A percentile compares a stretch with the other conserved stretches of the same genome.
Evolutionary conservation across 2,113 vertebrate species (phyloP).

Genomic region (Rhynchomys soricoides): DNA sequence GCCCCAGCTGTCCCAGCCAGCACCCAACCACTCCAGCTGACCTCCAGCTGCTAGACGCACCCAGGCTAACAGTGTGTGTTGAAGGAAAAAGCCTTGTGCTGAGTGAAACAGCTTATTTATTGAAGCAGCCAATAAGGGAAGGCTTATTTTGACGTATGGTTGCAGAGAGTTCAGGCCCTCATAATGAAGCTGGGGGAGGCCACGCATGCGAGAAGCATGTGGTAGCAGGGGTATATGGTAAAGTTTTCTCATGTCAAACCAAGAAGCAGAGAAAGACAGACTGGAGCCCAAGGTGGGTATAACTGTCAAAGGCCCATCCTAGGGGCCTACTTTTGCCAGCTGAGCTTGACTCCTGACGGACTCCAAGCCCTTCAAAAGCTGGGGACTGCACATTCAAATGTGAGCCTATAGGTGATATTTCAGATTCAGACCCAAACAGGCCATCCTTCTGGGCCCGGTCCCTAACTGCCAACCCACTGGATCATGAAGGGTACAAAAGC

Average conservation of each 20-base stretch:
- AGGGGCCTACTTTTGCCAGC: background rate
- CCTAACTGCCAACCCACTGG: background rate
- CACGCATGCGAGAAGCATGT: background rate
- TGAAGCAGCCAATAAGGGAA: background rate
- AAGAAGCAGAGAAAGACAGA: background rate
- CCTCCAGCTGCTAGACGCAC: background rate
- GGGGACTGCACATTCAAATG: background rate
- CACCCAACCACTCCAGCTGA: too few relatives aligned
- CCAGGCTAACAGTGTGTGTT: accelerated
- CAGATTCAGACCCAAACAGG: background rate
- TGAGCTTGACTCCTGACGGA: background rate
- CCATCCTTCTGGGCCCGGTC: background rate
- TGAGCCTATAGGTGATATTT: background rate
- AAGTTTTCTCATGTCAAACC: too few relatives aligned
- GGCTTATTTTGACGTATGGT: background rate
- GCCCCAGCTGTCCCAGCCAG: too few relatives aligned
- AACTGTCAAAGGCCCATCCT: background rate
- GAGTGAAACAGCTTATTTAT: background rate
- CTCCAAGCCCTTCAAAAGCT: background rate
- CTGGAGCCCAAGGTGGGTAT: background rate
- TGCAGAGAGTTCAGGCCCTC: background rate
- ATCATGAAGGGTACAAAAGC: background rate
- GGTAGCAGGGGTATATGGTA: background rate
- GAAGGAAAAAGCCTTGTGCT: background rate
- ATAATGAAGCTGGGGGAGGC: background rate